Base-by-base conservation (phyloP, 1,140 invertebrate genomes). In the Drosophila subobscura region DNA sequence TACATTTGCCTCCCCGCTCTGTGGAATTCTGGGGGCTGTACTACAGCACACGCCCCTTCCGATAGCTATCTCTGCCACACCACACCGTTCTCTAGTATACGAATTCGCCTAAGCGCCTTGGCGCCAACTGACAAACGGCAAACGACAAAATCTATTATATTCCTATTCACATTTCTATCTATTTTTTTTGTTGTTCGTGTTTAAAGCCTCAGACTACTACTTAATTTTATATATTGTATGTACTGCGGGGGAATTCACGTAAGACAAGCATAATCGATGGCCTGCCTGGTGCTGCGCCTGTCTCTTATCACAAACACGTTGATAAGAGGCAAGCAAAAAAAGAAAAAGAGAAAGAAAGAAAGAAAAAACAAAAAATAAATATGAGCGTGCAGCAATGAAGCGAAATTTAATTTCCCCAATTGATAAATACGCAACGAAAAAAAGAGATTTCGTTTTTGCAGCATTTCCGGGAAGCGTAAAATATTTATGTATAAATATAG, bases 181-280 rank as follows among this genome's bases (percentile, higher is more conserved):
- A 33, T 20, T 71, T 46, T 40, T 58, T 52, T 59, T 47, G 33
- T 59, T 37, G 42, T 47, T 25, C 20, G 6, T 33, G 68, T 29
- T 49, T 60, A 72, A 61, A 72, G 44, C 68, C 67, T 71, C 27
- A 20, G 42, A 52, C 50, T 72, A 72, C 45, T 37, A 20, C 37
- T 22, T 33, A 14, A 16, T 33, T 20, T 16, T 33, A 29, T 59
- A 20, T 40, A 50, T 71, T 29, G 25, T 42, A 45, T 25, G 33
- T 37, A 72, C 29, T 47, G 58, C 40, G 71, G 33, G 33, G 33
- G 51, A 74, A 74, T 74, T 74, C 71, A 65, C 71, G 46, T 73
- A 74, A 74, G 71, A 74, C 71, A 74, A 73, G 71, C 59, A 74
- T 74, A 74, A 74, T 73, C 67, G 67, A 71, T 71, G 67, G 66